Evolutionary conservation across 2,888 invertebrate genomes (phyloP).

Genomic region (Kryphioiulus occultus): DNA sequence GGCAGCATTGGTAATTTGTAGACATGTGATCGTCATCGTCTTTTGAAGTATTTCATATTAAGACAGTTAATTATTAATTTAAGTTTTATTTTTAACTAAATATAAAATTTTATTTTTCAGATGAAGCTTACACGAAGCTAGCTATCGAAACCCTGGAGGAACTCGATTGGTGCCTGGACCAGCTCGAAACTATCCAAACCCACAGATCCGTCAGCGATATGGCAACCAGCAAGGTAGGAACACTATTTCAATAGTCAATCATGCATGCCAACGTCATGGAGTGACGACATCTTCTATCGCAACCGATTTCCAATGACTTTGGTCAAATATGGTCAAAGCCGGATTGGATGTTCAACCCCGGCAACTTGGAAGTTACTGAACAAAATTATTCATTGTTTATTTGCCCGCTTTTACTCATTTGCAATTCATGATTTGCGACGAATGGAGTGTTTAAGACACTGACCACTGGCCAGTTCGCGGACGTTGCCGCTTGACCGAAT

Average conservation of each 20-base stretch:
- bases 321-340: neutral
- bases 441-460: neutral
- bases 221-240: constrained; percentile 96
- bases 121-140: constrained; percentile 91
- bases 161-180: constrained; percentile 99
- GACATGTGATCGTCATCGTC: neutral
- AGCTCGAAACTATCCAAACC: constrained; percentile 98
- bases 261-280: neutral
- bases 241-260: neutral
- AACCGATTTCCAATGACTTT: neutral
- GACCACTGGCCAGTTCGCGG: neutral
- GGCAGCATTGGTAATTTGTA: neutral
- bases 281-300: too few relatives aligned
- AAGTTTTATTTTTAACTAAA: too few relatives aligned
- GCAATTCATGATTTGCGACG: neutral
- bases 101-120: constrained; percentile 64
- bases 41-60: too few relatives aligned
- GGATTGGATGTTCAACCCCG: neutral
- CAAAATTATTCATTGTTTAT: neutral
- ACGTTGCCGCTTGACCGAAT: neutral
- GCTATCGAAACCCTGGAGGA: constrained; percentile 98
- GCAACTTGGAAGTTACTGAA: neutral
- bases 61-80: too few relatives aligned
- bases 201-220: constrained; percentile 99
- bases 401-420: neutral